These are phyloP conservation scores for Montipora efflorescens DNA, from an alignment of 64 coral and sea anemone genomes.

Conservation along the genomic window DNA sequence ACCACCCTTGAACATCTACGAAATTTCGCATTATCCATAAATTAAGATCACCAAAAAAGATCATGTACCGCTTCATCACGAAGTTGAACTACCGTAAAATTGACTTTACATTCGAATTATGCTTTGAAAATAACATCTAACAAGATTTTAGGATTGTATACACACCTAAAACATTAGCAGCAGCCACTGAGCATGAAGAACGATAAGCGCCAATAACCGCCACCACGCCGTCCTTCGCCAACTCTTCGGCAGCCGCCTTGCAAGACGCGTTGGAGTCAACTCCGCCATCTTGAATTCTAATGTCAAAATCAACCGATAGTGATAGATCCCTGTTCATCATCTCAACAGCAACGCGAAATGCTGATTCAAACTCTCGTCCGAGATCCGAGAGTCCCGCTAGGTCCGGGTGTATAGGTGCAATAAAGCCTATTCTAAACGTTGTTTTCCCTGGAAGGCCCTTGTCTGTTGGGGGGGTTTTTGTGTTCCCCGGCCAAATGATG, in stretches of 20 bases:
- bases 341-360: conserved; percentile 87
- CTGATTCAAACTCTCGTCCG: conserved; percentile 85
- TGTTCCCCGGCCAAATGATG: conserved; percentile 95
- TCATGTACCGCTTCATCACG: no score
- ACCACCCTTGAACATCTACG: background rate
- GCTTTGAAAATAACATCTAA: background rate
- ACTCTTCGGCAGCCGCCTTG: conserved; percentile 72
- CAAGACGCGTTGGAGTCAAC: conserved; percentile 67
- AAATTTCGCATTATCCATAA: background rate
- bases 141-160: background rate
- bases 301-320: conserved; percentile 90
- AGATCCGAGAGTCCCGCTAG: conserved; percentile 87
- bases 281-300: conserved; percentile 81
- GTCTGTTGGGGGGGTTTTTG: conserved; percentile 83
- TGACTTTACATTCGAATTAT: no score
- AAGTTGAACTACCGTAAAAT: no score
- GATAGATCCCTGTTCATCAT: conserved; percentile 97
- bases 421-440: conserved; percentile 93
- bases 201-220: conserved; percentile 97
- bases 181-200: conserved; percentile 83
- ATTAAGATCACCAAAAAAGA: background rate
- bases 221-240: conserved; percentile 91
- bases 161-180: conserved; percentile 86
- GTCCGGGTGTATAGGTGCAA: conserved; percentile 82
- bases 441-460: conserved; percentile 96